Conservation (phyloP, 2,888 invertebrate species). For the Ophioninae sp. region DNA sequence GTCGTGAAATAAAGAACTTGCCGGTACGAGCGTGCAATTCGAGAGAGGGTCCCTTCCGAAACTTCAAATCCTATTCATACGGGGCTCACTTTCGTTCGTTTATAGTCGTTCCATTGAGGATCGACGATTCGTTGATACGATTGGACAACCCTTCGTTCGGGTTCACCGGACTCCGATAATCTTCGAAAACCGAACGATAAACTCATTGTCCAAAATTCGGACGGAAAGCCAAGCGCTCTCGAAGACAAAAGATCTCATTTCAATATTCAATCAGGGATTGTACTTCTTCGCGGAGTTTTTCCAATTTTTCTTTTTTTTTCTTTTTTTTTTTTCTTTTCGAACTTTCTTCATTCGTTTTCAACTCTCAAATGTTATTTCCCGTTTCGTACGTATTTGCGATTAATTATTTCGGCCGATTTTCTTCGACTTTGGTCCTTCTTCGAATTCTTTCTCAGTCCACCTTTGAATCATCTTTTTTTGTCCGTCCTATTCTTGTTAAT, state of each 20-base stretch:
- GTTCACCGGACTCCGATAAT: not conserved
- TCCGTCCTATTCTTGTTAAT: no score
- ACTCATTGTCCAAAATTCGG: not conserved
- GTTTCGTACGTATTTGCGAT: not conserved
- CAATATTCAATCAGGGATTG: no score
- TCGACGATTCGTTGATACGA: not conserved
- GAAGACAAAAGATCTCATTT: not conserved
- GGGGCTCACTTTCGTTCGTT: slow-evolving; percentile 12
- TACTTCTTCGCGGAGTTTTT: not conserved
- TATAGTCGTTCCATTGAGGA: not conserved
- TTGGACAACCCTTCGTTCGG: not conserved
- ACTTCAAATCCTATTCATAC: not conserved
- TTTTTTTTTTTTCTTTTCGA: not conserved
- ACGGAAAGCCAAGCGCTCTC: not conserved
- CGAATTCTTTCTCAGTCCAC: no score
- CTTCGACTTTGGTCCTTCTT: no score
- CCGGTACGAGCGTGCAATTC: not conserved
- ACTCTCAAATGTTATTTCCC: not conserved
- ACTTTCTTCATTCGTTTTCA: no score
- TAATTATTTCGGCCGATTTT: not conserved
- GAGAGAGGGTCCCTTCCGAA: not conserved
- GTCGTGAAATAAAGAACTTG: not conserved
- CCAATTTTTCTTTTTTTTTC: not conserved
- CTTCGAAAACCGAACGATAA: not conserved
- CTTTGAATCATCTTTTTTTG: no score